These are phyloP conservation scores for Anolis carolinensis DNA, from an alignment of 2,113 vertebrate genomes.

Conservation along the genomic window DNA sequence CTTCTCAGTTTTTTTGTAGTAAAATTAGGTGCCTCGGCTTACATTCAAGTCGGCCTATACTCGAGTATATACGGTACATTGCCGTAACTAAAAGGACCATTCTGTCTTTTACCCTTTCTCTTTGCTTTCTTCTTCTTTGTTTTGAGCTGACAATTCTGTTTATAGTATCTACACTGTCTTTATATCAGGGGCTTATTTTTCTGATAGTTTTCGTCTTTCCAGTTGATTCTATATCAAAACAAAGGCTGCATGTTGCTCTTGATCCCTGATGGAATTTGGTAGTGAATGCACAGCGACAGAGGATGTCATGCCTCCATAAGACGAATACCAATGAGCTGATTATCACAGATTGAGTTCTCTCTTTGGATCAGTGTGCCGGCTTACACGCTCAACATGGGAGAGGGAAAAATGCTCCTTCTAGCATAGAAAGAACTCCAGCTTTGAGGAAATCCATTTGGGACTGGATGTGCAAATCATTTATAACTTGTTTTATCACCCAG, in stretches of 20 bases:
- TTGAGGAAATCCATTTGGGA: neutral
- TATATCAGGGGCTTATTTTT: conserved; percentile 4
- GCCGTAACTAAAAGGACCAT: conserved; percentile 7
- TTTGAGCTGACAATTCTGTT: neutral
- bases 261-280: neutral
- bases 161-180: neutral
- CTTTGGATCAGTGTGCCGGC: neutral
- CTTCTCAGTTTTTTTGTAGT: no score
- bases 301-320: neutral
- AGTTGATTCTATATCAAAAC: neutral
- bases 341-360: neutral
- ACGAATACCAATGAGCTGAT: neutral
- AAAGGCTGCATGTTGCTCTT: neutral
- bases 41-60: no score
- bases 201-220: neutral
- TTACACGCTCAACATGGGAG: neutral
- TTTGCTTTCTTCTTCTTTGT: neutral
- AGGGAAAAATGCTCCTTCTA: neutral
- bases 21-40: no score
- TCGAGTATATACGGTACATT: no score
- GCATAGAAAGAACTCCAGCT: neutral
- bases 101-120: neutral
- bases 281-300: neutral
- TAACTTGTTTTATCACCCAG: neutral
- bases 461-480: neutral